These are phyloP conservation scores for Gastracanthus pulcherrimus DNA, from an alignment of 2,888 invertebrate species.

Conservation along the genomic window DNA sequence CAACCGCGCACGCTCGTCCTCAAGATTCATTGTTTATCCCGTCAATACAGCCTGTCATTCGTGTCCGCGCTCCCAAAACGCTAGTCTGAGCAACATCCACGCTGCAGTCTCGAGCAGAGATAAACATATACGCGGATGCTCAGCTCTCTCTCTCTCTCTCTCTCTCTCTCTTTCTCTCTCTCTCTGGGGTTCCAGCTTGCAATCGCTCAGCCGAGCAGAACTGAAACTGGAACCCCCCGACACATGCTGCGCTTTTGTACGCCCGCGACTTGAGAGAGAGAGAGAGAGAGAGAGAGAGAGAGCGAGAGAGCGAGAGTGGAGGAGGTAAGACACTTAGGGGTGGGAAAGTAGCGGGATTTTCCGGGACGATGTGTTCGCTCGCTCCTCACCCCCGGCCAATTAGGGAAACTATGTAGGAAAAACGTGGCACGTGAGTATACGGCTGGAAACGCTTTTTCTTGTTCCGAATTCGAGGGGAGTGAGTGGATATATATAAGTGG, in stretches of 20 bases:
- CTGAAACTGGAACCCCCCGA: not conserved
- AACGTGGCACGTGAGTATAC: no score
- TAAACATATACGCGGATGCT: no score
- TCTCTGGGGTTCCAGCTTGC: not conserved
- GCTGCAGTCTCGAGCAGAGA: no score
- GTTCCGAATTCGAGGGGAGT: no score
- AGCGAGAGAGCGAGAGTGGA: not conserved
- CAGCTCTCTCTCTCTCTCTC: no score
- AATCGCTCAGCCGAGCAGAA: slow-evolving; percentile 2
- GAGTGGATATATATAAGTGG: no score
- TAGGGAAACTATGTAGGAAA: no score
- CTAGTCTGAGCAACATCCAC: no score
- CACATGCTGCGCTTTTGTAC: not conserved
- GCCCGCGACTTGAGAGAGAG: not conserved
- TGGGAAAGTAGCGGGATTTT: not conserved
- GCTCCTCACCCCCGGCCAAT: no score
- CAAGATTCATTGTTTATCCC: slow-evolving; percentile 37
- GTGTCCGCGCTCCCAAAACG: no score
- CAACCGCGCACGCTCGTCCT: not conserved
- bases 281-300: not conserved
- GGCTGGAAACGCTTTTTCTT: no score
- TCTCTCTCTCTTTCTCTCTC: no score
- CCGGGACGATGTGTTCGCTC: not conserved
- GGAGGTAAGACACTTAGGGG: not conserved
- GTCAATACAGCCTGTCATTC: slow-evolving; percentile 24